Base-by-base conservation (phyloP, 2,888 invertebrate genomes). In the Dryocosmus kuriphilus region DNA sequence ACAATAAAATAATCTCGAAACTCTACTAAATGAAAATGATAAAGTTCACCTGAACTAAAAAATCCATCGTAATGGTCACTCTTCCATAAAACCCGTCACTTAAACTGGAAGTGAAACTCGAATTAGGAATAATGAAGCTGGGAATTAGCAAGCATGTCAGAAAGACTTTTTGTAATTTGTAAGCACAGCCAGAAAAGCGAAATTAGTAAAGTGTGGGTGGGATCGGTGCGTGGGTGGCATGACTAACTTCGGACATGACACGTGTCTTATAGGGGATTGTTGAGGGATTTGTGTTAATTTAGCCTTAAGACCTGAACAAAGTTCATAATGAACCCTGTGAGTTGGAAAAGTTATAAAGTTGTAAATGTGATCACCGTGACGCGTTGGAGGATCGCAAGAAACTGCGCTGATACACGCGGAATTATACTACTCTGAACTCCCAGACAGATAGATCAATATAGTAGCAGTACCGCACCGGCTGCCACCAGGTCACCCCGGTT, bases 391-490 rank as follows among this genome's bases (percentile, higher is more conserved):
- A 84, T 83, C 84, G 82, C 80, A 82, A 82, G 85, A 78, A 83
- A 89, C 89, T 89, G 89, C 86, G 88, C 86, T 82, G 82, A 84
- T 82, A 85, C 85, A 86, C 83, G 83, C 84, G 82, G 83, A 80
- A 83, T 81, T 78, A 87, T 85, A 82, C 83, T 51, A 51, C 51
- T 51, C 51, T n/a, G 83, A 80, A 86, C 82, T 67, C 82, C 46
- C 81, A 81, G 86, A 85, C 84, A 86, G 87, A 85, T 88, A 89
- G 86, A 89, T 89, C 89, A 89, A 89, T 89, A 89, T 89, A 87
- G 85, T 85, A 80, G 83, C 82, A 81, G 79, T n/a, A n/a, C n/a
- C n/a, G n/a, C 78, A 71, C 62, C 76, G 79, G 76, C 77, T 61
- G 79, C 24, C 67, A 67, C 67, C 67, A 67, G 46, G 67, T 67